Base-by-base conservation (phyloP, 1,140 invertebrate species). In the Diorhabda sublineata region DNA sequence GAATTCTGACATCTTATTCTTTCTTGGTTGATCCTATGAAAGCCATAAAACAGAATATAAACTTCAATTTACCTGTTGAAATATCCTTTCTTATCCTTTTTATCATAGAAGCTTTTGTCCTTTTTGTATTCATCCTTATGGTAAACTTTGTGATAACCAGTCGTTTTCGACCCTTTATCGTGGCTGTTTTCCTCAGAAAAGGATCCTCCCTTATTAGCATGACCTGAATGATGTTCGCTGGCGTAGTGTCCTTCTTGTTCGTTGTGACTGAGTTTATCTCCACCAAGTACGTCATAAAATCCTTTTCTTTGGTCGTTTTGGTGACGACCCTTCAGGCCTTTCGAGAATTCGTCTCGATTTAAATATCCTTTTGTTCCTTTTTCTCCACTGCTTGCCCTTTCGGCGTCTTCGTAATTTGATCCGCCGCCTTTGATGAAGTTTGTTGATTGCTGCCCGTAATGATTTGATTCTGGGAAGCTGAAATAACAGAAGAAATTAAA, bases 121-220 rank as follows among this genome's bases (percentile, higher is more conserved):
- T 91, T 91, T 77, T 90, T 90, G 82, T 85, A 91, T 77, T 91
- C 90, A 74, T 91, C 88, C 80, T 91, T 91, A 80, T 86, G 84
- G 77, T 87, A 90, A 2, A 89, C 85, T 72, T 90, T 90, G 80
- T 90, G 89, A 80, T 86, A 91, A 26, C 89, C 90, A 3, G 83
- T 89, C 4, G 88, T 86, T 68, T 89, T 88, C 62, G 88, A 85
- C 2, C 89, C 89, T 74, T 90, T 90, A 76, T 88, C 88, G 80
- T 87, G 85, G 45, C 79, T 81, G 26, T 81, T 80, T 3, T 80
- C 80, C 74, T 84, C 79, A 41, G 80, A 80, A 42, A 81, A 83
- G 41, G 80, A 80, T 5, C 79, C 75, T 2, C 82, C 83, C n/a
- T 83, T 78, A 5, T 77, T 77, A 66, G 77, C 76, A 43, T 76